Evolutionary conservation across 1,140 invertebrate species (phyloP).

Genomic region (Chrysoperla carnea): DNA sequence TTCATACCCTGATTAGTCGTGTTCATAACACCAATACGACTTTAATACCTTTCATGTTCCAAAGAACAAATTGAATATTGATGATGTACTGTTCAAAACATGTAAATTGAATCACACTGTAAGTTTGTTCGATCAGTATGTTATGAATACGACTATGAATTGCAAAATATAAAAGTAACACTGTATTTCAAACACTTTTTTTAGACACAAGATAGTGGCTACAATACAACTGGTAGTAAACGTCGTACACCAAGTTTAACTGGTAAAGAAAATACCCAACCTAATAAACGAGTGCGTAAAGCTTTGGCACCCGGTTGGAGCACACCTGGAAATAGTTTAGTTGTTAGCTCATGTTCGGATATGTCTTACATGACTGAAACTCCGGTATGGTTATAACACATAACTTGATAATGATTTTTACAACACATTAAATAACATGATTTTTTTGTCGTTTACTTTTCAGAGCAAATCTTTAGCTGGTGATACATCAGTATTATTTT

Average conservation of each 20-base stretch:
- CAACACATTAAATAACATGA: background rate
- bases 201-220: constrained; percentile 31
- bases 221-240: constrained; percentile 32
- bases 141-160: constrained; percentile 10
- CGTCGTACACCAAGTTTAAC: constrained; percentile 12
- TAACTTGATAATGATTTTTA: background rate
- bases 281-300: constrained; percentile 52
- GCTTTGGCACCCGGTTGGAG: constrained; percentile 56
- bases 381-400: constrained; percentile 37
- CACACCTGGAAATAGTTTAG: constrained; percentile 25
- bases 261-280: constrained; percentile 50
- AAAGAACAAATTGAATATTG: too few relatives aligned
- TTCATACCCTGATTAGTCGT: too few relatives aligned
- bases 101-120: background rate
- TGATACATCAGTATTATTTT: constrained; percentile 65
- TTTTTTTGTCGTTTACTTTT: constrained; percentile 8
- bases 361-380: constrained; percentile 53
- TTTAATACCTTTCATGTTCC: too few relatives aligned
- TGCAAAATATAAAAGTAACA: constrained; percentile 12
- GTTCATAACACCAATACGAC: too few relatives aligned
- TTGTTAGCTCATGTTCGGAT: constrained; percentile 24
- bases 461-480: constrained; percentile 71
- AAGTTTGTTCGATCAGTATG: constrained; percentile 9
- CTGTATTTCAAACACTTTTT: background rate
- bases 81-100: too few relatives aligned